Base-by-base conservation (phyloP, 2,113 vertebrate species). In the Diadophis punctatus region DNA sequence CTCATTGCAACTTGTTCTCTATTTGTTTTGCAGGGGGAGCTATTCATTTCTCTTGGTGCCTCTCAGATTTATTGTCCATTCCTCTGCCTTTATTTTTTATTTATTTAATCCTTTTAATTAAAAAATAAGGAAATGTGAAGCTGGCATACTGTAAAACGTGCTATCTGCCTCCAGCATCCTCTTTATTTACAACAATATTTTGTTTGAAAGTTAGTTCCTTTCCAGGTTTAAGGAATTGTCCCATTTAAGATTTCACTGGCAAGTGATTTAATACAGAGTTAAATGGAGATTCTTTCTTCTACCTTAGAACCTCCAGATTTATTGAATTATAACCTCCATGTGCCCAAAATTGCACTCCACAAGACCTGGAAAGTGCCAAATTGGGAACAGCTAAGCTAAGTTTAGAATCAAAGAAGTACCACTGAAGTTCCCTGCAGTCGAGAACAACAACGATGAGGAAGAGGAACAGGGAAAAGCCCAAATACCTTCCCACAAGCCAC, bases 391-490 rank as follows among this genome's bases (percentile, higher is more conserved):
- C 34, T 43, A 18, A 80, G 74, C 34, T 80, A 80, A 80, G 68
- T 52, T 63, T 34, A 86, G n/a, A 52, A 39, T 27, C 91, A 49
- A 3, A 0, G 58, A 46, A 93, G 90, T 94, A 43, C 86, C 92
- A 90, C 88, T 91, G 89, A 92, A 92, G 56, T 88, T 0, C 87
- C 49, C 84, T 87, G 23, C 56, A 96, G 46, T 34, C 49, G 30
- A 43, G 10, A 91, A 52, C 52, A 86, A 90, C 92, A 88, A 6
- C 0, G 51, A 96, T 87, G 49, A 96, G 96, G 96, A 96, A 96
- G 92, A 96, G 92, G 91, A 96, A 95, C 93, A 93, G 96, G 94
- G 96, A 95, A 97, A 96, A 96, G 95, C 96, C 96, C 96, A 91
- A 91, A 93, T 89, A 90, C 94, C 89, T 96, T 97, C 95, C 94